Conservation (phyloP, 2,797 vertebrate species). For the Phrynocephalus forsythii region DNA sequence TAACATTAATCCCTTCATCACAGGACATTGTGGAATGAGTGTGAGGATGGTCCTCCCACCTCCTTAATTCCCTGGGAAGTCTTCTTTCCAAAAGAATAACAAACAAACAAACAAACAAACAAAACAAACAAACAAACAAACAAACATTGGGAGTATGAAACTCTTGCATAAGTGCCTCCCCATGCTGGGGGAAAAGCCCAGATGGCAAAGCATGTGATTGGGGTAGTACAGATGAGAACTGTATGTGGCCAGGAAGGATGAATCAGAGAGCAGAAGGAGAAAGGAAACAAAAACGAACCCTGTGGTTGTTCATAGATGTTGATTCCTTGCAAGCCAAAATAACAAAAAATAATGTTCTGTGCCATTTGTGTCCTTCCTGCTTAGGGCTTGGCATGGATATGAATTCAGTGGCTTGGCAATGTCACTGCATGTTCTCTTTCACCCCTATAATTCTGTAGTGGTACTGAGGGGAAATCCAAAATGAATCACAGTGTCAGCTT, state of each 20-base stretch:
- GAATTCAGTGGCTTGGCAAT: background rate
- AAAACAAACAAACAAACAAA: too few relatives aligned
- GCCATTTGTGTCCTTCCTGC: background rate
- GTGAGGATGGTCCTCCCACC: background rate
- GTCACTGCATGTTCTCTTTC: background rate
- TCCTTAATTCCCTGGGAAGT: constrained; percentile 26
- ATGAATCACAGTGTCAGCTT: background rate
- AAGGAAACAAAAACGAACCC: background rate
- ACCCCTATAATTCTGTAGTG: background rate
- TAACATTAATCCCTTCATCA: constrained; percentile 33
- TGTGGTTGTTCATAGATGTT: constrained; percentile 16
- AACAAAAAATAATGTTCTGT: background rate
- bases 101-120: too few relatives aligned
- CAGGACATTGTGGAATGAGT: constrained; percentile 30
- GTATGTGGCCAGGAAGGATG: constrained; percentile 22
- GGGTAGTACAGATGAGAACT: constrained; percentile 24
- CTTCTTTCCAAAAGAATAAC: background rate
- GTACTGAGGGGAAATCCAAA: background rate
- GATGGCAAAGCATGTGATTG: constrained; percentile 30
- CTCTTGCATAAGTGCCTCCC: constrained; percentile 34
- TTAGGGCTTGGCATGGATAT: constrained; percentile 28
- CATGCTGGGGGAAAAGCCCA: constrained; percentile 44
- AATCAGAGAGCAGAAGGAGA: constrained; percentile 30
- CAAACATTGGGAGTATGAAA: background rate
- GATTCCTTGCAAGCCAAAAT: constrained; percentile 23